Evolutionary conservation across 1,140 invertebrate species (phyloP).

Genomic region (Subanguina moxae): DNA sequence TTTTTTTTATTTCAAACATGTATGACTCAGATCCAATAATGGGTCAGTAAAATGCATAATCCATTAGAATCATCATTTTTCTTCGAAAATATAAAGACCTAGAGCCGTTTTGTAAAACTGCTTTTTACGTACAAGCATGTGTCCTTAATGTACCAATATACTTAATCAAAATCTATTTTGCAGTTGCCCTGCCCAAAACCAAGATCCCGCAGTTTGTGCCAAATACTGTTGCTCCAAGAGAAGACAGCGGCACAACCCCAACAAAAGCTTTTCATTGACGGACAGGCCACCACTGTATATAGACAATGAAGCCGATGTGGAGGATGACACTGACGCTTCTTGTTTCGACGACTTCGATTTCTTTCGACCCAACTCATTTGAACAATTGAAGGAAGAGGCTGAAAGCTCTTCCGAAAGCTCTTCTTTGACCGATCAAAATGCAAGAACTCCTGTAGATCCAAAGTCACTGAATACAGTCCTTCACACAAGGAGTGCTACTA

Average conservation of each 20-base stretch:
- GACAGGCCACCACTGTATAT: conserved; percentile 3
- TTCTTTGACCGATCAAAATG: no score
- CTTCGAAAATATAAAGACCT: no score
- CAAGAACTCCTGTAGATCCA: not conserved
- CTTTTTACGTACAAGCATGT: no score
- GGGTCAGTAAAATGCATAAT: no score
- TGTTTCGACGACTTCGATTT: conserved; percentile 31
- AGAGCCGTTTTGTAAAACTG: no score
- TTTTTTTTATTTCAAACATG: no score
- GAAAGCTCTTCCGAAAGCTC: not conserved
- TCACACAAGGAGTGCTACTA: not conserved
- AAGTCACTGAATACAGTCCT: not conserved
- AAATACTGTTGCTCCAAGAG: conserved; percentile 17
- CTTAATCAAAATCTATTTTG: no score
- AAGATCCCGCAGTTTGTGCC: conserved; percentile 19
- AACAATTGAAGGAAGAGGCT: not conserved
- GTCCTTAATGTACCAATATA: no score
- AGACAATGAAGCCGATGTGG: conserved; percentile 22
- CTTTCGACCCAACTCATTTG: conserved; percentile 19
- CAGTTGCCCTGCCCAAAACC: conserved; percentile 18
- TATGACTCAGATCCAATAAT: no score
- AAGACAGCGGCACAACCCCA: not conserved
- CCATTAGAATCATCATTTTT: no score
- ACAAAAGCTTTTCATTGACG: not conserved
- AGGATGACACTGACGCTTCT: conserved; percentile 9